Conservation (phyloP, 2,797 vertebrate genomes). For the Danio choprae region DNA sequence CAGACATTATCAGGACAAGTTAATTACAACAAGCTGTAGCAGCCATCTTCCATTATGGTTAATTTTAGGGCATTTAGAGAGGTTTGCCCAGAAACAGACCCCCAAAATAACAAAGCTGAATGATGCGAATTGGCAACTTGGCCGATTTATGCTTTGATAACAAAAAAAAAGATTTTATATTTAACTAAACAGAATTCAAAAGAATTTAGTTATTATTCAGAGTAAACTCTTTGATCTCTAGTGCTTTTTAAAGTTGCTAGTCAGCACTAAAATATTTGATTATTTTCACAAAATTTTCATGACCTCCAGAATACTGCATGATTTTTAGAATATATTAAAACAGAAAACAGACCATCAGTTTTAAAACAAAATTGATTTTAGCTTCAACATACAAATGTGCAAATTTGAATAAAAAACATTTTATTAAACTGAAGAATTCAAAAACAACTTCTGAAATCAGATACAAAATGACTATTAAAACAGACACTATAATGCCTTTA, state of each 20-base stretch:
- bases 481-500: no score
- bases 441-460: no score
- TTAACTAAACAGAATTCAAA: neutral
- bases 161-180: neutral
- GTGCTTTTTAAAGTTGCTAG: no score
- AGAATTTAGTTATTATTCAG: neutral
- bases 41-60: conserved; percentile 73
- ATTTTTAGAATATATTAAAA: neutral
- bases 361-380: no score
- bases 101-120: neutral
- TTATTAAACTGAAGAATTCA: neutral
- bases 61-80: conserved; percentile 38
- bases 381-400: no score
- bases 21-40: conserved; percentile 78
- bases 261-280: no score
- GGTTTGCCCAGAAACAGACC: conserved; percentile 24
- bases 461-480: no score
- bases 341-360: neutral
- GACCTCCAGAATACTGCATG: no score
- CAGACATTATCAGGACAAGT: conserved; percentile 76
- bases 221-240: no score
- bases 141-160: neutral
- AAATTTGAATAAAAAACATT: no score
- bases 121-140: neutral
- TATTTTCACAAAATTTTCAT: neutral